Conservation (phyloP, 2,113 vertebrate genomes). For the Pteronura brasiliensis region DNA sequence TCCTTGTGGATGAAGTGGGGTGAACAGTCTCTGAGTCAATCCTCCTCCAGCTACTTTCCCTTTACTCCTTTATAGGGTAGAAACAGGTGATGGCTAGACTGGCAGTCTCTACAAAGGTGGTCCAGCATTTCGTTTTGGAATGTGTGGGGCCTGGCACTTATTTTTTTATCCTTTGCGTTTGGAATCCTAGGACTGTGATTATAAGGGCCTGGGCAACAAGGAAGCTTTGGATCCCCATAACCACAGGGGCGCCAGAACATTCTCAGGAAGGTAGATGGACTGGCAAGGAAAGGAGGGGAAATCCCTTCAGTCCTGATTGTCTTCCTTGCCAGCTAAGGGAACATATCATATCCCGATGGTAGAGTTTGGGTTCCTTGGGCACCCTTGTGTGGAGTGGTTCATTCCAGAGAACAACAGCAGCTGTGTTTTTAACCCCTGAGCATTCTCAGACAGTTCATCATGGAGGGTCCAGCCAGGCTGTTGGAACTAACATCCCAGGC, state of each 20-base stretch:
- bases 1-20: background rate
- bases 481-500: background rate
- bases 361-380: background rate
- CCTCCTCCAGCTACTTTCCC: background rate
- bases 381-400: background rate
- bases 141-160: background rate
- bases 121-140: background rate
- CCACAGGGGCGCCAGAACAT: background rate
- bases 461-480: background rate
- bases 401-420: background rate
- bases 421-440: background rate
- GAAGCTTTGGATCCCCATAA: background rate
- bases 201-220: background rate
- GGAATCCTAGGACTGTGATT: background rate
- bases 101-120: background rate
- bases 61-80: background rate
- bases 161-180: background rate
- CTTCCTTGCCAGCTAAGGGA: background rate
- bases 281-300: background rate
- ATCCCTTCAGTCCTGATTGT: background rate
- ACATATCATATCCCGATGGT: background rate
- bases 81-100: background rate
- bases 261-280: background rate
- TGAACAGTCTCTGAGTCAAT: background rate
- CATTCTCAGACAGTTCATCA: slow-evolving; percentile 14